Conservation (phyloP, 2,113 vertebrate species). For the Sclerurus mexicanus region DNA sequence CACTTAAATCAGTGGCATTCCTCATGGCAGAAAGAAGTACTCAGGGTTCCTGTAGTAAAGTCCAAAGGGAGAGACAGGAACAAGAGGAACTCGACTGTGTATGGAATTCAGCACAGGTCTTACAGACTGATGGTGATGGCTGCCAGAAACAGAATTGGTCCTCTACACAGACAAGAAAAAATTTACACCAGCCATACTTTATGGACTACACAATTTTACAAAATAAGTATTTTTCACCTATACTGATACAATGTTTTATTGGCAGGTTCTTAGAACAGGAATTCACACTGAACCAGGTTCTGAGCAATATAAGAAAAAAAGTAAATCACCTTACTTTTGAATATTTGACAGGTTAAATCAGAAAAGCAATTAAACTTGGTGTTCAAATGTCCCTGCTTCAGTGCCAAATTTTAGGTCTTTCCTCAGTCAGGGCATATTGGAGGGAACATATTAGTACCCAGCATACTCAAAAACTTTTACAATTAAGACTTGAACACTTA, state of each 20-base stretch:
- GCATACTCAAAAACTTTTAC: not conserved
- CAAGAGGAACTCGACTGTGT: not conserved
- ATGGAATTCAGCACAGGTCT: not conserved
- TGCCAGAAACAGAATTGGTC: not conserved
- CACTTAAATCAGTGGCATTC: not conserved
- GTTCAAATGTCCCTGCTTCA: not conserved
- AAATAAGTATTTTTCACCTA: not conserved
- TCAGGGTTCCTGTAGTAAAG: not conserved
- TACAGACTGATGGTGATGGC: not conserved
- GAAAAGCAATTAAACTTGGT: not conserved
- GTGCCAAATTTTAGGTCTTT: not conserved
- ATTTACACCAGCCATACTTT: not conserved
- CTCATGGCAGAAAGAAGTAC: not conserved
- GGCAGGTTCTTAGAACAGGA: not conserved
- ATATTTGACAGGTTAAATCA: not conserved
- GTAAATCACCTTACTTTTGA: not conserved
- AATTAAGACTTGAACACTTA: not conserved
- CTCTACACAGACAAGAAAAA: not conserved
- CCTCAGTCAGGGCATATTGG: not conserved
- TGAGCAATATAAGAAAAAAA: not conserved
- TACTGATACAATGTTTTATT: not conserved
- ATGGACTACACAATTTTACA: not conserved
- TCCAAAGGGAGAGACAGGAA: not conserved
- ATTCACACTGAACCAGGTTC: not conserved
- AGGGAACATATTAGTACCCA: not conserved